These are phyloP conservation scores for Campylorhamphus procurvoides DNA, from an alignment of 2,113 vertebrate species.

Conservation along the genomic window DNA sequence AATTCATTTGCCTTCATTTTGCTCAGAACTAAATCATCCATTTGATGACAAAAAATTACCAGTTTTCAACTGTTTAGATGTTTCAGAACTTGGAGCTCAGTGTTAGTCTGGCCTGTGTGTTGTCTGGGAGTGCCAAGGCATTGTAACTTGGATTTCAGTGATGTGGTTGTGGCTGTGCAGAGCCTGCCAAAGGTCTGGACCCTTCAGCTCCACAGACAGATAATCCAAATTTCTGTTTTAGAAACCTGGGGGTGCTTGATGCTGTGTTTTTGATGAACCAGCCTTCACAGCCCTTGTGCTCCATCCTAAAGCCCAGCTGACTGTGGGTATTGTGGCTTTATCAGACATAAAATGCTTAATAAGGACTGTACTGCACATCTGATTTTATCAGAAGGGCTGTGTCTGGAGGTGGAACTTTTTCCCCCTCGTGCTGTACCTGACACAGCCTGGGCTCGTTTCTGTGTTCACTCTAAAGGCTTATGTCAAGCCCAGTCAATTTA, in stretches of 20 bases:
- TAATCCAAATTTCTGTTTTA: accelerated
- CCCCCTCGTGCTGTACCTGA: neutral
- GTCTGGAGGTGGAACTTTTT: neutral
- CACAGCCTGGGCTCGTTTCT: neutral
- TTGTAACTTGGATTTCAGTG: neutral
- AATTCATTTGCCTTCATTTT: neutral
- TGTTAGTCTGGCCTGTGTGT: accelerated
- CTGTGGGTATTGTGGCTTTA: neutral
- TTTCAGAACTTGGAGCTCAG: neutral
- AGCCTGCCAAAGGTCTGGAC: neutral
- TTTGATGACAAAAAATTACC: neutral
- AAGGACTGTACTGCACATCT: neutral
- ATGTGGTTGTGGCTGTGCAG: neutral
- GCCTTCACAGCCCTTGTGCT: neutral
- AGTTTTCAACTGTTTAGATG: neutral
- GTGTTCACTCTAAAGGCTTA: conserved; percentile 34
- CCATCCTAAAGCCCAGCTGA: neutral
- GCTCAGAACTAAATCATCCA: neutral
- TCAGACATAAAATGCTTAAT: neutral
- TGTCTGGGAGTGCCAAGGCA: neutral
- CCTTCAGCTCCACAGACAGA: neutral
- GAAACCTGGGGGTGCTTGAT: neutral
- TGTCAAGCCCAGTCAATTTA: conserved; percentile 47
- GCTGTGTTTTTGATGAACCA: neutral
- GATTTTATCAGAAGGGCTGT: neutral